Evolutionary conservation across 1,140 invertebrate genomes (phyloP), one percentile per base, ranked within the genome.

Genomic region (Nasonia giraulti): DNA sequence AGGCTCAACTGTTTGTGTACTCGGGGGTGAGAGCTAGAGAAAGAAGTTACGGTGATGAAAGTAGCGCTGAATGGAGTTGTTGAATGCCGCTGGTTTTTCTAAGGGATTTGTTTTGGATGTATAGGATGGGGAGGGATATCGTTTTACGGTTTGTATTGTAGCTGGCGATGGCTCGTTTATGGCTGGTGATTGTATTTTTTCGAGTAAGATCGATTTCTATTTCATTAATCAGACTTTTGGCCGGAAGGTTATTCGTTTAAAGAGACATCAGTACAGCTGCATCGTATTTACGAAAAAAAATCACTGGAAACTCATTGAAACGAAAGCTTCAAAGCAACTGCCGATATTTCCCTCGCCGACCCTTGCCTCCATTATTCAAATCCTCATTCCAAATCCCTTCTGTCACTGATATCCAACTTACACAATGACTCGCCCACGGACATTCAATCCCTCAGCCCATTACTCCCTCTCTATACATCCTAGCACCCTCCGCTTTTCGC

Each of bases 51-150:
- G 31, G 40, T 73, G 69, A 62, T 75, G 80, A 23, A 75, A 82
- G 40, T 62, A 62, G 27, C 27, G 33, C 71, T 37, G 31, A 73
- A 81, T 62, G 55, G 55, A 62, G 55, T 62, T 62, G 55, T 62
- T 62, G 55, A 62, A 62, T 62, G 55, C 55, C 55, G 55, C 55
- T 62, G 55, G 55, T n/a, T 62, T 62, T 62, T 62, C 55, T 62
- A 62, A 62, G 55, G 55, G 55, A 62, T 62, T 62, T 62, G 6
- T 17, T 62, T 6, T 62, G 55, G 20, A 62, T n/a, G 20, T 62
- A n/a, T 62, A n/a, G 0, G 55, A 62, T 6, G 55, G 17, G 20
- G 55, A 20, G 55, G 20, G 17, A 62, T 37, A 37, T 62, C 55
- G 55, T 62, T 62, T 62, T n/a, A 62, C 55, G 55, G 55, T 62